These are phyloP conservation scores for Halesus radiatus DNA, from an alignment of 1,140 invertebrate species.

Conservation along the genomic window DNA sequence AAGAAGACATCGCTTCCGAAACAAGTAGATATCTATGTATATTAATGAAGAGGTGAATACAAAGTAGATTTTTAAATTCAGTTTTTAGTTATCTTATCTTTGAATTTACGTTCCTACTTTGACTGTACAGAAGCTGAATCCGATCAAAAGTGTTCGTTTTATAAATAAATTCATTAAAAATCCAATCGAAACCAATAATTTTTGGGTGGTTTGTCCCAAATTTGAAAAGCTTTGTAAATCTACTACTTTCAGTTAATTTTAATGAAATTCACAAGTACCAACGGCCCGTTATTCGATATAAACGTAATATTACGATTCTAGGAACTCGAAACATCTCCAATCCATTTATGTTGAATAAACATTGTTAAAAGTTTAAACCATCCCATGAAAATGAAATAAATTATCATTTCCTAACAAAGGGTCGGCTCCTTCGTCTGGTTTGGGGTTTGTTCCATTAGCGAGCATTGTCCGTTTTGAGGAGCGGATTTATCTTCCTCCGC, in stretches of 20 bases:
- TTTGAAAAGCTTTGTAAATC: neutral
- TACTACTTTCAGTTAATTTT: neutral
- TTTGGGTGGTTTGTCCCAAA: too few species aligned
- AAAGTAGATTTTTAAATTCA: too few species aligned
- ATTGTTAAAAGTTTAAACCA: conserved; percentile 38
- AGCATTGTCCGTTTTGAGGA: conserved; percentile 24
- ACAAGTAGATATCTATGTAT: too few species aligned
- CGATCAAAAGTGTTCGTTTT: too few species aligned
- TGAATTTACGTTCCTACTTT: too few species aligned
- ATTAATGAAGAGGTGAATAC: too few species aligned
- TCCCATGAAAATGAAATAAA: conserved; percentile 23
- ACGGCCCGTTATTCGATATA: neutral
- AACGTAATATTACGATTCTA: conserved; percentile 17
- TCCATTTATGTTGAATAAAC: conserved; percentile 37
- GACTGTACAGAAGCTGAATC: too few species aligned
- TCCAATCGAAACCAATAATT: too few species aligned
- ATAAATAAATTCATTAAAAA: too few species aligned
- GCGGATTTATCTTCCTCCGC: conserved; percentile 15
- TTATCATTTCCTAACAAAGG: conserved; percentile 27
- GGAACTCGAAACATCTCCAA: conserved; percentile 31
- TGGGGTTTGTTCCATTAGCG: conserved; percentile 21
- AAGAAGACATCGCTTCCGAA: too few species aligned
- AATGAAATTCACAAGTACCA: neutral
- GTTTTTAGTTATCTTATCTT: too few species aligned
- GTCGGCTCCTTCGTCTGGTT: neutral